phyloP scores from a whole-genome alignment of 2,797 vertebrate species.

The Amazona ochrocephala region DNA sequence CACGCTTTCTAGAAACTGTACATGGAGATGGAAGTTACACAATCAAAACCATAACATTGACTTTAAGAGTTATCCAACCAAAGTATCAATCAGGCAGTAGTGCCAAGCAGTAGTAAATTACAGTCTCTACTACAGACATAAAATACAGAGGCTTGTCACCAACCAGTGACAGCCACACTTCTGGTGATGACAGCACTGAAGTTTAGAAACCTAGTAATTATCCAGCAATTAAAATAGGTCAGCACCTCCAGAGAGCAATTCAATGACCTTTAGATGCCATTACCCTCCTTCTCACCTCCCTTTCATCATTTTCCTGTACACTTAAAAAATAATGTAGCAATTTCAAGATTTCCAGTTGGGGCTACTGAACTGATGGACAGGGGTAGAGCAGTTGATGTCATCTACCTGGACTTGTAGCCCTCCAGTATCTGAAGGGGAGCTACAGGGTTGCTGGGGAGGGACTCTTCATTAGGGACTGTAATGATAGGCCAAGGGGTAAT shows the following conservation, averaged over 20 bases:
- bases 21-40: not conserved
- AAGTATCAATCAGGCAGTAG: not conserved
- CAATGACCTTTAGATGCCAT: not conserved
- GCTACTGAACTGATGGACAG: too few relatives aligned
- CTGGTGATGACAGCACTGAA: not conserved
- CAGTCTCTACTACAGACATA: not conserved
- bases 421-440: too few relatives aligned
- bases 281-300: not conserved
- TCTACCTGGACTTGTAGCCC: too few relatives aligned
- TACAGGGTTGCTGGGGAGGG: too few relatives aligned
- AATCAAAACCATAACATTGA: accelerated
- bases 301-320: not conserved
- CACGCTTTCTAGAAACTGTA: not conserved
- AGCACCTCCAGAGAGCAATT: not conserved
- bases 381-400: too few relatives aligned
- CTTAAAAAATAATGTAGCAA: not conserved
- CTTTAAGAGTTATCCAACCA: not conserved
- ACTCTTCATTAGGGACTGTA: too few relatives aligned
- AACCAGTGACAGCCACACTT: not conserved
- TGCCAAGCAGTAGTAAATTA: not conserved
- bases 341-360: not conserved
- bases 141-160: not conserved
- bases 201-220: not conserved
- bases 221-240: not conserved
- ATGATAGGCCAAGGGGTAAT: too few relatives aligned